These are phyloP conservation scores for Ceratina japonica DNA, from an alignment of 1,140 invertebrate species.

Conservation along the genomic window DNA sequence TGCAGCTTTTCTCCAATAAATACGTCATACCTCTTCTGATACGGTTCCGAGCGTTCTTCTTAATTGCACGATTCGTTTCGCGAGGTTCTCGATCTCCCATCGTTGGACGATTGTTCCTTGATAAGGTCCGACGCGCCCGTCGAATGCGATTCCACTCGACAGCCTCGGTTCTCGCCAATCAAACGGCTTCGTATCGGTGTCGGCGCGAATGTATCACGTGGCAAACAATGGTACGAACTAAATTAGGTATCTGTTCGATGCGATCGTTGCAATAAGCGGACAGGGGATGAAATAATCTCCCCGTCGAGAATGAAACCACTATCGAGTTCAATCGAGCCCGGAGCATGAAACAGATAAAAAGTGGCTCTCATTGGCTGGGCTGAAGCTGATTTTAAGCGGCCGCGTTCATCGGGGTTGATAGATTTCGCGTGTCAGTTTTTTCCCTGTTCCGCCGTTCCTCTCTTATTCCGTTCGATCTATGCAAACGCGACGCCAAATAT, in stretches of 20 bases:
- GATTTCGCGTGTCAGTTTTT: neutral
- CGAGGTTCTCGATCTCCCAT: neutral
- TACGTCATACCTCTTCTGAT: neutral
- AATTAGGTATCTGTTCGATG: neutral
- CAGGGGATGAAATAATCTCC: neutral
- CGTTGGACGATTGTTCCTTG: neutral
- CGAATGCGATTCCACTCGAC: neutral
- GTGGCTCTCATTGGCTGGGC: rapidly evolving
- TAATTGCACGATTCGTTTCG: constrained; percentile 10
- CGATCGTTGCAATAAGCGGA: neutral
- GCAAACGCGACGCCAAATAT: neutral
- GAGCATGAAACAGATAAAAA: neutral
- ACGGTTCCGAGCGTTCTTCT: neutral
- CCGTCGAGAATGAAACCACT: neutral
- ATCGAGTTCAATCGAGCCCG: neutral
- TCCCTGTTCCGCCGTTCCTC: neutral
- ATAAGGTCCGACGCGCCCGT: neutral
- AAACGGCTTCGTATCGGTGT: neutral
- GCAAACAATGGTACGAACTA: neutral
- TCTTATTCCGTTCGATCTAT: neutral
- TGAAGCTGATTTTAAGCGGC: neutral
- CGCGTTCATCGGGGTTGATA: neutral
- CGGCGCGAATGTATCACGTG: neutral
- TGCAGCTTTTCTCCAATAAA: neutral
- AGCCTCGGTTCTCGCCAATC: neutral